Evolutionary conservation across 1,140 invertebrate species (phyloP).

Genomic region (fruit fly (Drosophila melanogaster)): DNA sequence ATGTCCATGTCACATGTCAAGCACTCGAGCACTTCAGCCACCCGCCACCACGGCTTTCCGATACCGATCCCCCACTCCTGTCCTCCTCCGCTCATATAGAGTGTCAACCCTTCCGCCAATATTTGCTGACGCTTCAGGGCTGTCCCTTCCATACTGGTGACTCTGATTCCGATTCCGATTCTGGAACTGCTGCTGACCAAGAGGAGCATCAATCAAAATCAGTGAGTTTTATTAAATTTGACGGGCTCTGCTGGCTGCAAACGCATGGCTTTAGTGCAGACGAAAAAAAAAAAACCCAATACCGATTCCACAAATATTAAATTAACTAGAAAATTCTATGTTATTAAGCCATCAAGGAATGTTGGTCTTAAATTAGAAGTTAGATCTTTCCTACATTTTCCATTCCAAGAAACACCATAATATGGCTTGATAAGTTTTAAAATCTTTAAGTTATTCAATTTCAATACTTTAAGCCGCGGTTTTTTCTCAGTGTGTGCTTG

Average conservation of each 20-base stretch:
- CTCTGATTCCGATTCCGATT: conserved; percentile 26
- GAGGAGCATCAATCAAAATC: conserved; percentile 84
- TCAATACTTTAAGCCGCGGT: neutral
- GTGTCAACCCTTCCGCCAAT: conserved; percentile 74
- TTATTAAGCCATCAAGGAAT: too few species aligned
- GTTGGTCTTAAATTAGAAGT: too few species aligned
- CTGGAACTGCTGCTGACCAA: conserved; percentile 53
- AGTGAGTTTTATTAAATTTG: conserved; percentile 85
- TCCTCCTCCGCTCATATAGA: neutral
- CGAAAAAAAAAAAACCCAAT: neutral
- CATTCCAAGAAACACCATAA: too few species aligned
- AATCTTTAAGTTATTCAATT: too few species aligned
- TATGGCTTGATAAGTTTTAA: too few species aligned
- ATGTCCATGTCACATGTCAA: conserved; percentile 73
- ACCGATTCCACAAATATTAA: too few species aligned
- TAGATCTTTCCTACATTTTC: too few species aligned
- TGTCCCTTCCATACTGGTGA: conserved; percentile 25
- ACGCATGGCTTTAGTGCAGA: conserved; percentile 19
- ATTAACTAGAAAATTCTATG: too few species aligned
- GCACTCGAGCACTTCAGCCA: conserved; percentile 14
- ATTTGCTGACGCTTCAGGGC: conserved; percentile 64
- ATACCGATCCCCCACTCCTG: neutral
- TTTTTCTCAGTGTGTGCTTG: conserved; percentile 41
- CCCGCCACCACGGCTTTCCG: neutral
- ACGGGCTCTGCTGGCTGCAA: conserved; percentile 76